These are phyloP conservation scores for Clavelina lepadiformis DNA, from an alignment of 23 tunicate genomes.

Conservation along the genomic window DNA sequence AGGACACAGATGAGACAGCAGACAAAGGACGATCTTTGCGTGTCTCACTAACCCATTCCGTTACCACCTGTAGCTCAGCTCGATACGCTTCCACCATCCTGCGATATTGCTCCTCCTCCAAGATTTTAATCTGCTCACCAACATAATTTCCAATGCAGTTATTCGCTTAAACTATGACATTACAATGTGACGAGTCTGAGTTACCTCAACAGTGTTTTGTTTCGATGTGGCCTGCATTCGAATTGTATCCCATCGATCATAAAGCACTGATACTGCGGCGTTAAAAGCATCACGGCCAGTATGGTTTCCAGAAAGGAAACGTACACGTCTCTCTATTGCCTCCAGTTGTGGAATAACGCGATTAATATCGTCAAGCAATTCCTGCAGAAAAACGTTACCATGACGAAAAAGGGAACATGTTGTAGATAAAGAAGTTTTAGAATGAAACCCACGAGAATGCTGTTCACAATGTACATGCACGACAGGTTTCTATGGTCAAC, in stretches of 20 bases:
- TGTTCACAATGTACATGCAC: background rate
- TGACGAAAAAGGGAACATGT: no score
- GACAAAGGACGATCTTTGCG: background rate
- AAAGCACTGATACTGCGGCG: constrained; percentile 59
- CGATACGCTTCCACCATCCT: constrained; percentile 92
- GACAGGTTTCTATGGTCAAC: background rate
- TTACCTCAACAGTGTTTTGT: constrained; percentile 68
- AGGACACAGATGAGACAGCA: constrained; percentile 13
- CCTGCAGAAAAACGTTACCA: constrained; percentile 36
- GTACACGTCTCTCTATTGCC: constrained; percentile 51
- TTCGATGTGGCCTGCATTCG: constrained; percentile 87
- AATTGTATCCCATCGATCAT: constrained; percentile 88
- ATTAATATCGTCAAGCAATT: constrained; percentile 58
- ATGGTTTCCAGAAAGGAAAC: constrained; percentile 45
- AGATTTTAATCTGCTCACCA: constrained; percentile 53
- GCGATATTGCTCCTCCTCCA: constrained; percentile 85
- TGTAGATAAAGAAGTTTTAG: no score
- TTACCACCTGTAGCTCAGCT: constrained; percentile 66
- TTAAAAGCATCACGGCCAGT: constrained; percentile 60
- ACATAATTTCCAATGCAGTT: background rate
- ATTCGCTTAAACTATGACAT: background rate
- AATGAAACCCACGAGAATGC: no score
- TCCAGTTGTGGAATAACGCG: constrained; percentile 47
- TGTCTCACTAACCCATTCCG: constrained; percentile 51
- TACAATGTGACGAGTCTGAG: background rate